These are phyloP conservation scores for Sturnus vulgaris DNA, from an alignment of 2,113 vertebrate species.

Conservation along the genomic window DNA sequence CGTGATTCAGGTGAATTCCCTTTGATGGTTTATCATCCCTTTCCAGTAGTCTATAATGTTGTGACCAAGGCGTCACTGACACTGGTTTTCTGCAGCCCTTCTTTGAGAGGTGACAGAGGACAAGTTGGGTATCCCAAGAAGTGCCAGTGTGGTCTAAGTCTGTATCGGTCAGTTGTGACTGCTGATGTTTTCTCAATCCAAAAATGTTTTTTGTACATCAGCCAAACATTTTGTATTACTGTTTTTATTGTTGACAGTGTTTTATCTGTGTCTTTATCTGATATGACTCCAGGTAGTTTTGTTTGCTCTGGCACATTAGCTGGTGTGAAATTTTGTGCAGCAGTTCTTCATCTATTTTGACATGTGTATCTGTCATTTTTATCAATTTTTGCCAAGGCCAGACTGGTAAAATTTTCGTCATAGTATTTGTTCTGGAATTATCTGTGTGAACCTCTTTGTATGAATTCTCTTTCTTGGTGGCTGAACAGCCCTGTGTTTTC, in stretches of 20 bases:
- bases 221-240: conserved; percentile 11
- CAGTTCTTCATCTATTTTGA: conserved; percentile 56
- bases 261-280: conserved; percentile 53
- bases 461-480: not conserved
- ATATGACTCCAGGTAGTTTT: conserved; percentile 40
- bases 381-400: conserved; percentile 35
- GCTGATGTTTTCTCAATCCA: not conserved
- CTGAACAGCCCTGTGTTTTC: not conserved
- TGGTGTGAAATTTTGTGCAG: conserved; percentile 9
- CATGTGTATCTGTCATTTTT: conserved; percentile 47
- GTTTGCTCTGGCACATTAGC: conserved; percentile 46
- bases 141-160: fast-evolving
- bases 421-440: conserved; percentile 1
- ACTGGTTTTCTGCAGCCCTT: not conserved
- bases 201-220: not conserved
- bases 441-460: conserved; percentile 1
- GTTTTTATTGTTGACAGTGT: conserved; percentile 48
- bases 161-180: not conserved
- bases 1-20: not conserved
- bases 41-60: not conserved
- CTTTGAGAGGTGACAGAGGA: not conserved
- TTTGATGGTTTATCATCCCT: not conserved
- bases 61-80: not conserved
- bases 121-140: not conserved
- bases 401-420: conserved; percentile 17